Evolutionary conservation across 2,113 vertebrate genomes (phyloP), one percentile per base, ranked within the genome.

Genomic region (Herpailurus yagouaroundi): DNA sequence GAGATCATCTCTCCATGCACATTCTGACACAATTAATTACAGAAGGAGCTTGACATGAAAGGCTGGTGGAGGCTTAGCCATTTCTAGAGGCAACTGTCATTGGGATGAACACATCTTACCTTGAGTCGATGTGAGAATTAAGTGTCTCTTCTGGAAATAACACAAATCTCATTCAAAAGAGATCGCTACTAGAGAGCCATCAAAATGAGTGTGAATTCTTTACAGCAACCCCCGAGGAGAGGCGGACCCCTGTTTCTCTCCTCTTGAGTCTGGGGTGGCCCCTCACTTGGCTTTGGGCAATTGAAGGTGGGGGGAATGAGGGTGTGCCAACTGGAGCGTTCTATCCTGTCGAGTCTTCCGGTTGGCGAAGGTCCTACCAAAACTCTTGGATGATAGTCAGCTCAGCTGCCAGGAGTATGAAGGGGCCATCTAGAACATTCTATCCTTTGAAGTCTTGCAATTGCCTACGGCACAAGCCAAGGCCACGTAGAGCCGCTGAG

Each of bases 1-100:
- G 52, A 6, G 6, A 13, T 14, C n/a, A 0, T 8, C 23, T 73
- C 16, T 3, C 12, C 4, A 0, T 0, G 33, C 12, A 3, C 13
- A 1, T 33, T 48, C 21, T 12, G 18, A 27, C 18, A 8, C 33
- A 25, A 2, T 14, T 19, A 1, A 5, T 13, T 10, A 2, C 0
- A 6, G 76, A 36, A 50, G 25, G 19, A 14, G 25, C 7, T 12
- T 33, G 25, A 63, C 25, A 0, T 5, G 15, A 18, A 1, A 19
- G 41, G 19, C 5, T 0, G 4, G 14, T 2, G 71, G 45, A 5
- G 2, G 2, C n/a, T 18, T 36, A 18, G 27, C 2, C 2, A 1
- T 6, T 4, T 12, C 36, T 5, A 16, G 27, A 60, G 9, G 27
- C 55, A 1, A 3, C 10, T 8, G 1, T 5, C 7, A 4, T 11